phyloP scores from a whole-genome alignment of 2,888 invertebrate genomes.

The Nipponacmea schrenckii region DNA sequence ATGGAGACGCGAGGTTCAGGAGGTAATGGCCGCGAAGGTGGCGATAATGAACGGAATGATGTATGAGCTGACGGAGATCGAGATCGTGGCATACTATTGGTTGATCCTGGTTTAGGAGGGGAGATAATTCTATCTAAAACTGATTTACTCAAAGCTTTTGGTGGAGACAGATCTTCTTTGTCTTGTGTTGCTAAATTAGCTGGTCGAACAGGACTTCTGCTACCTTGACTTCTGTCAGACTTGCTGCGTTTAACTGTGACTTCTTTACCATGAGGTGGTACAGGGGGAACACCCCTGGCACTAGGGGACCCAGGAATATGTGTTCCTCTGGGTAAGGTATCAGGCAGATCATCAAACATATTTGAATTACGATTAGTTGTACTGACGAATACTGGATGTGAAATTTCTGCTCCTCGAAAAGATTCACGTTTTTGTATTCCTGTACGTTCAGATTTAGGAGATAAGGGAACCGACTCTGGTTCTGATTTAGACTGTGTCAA shows the following conservation, averaged over 20 bases:
- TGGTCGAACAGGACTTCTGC: neutral
- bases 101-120: conserved; percentile 22
- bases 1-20: neutral
- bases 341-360: conserved; percentile 41
- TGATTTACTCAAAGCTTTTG: neutral
- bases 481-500: conserved; percentile 18
- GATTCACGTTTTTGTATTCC: conserved; percentile 46
- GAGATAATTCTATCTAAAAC: conserved; percentile 10
- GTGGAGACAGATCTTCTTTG: neutral
- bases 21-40: neutral
- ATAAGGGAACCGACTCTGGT: neutral
- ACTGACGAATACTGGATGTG: conserved; percentile 54
- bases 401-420: conserved; percentile 50
- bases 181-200: neutral
- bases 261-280: conserved; percentile 19
- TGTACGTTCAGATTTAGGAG: conserved; percentile 13
- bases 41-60: conserved; percentile 3
- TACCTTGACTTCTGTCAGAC: conserved; percentile 11
- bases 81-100: neutral
- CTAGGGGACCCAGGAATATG: conserved; percentile 13
- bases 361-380: conserved; percentile 57
- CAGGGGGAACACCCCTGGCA: conserved; percentile 14
- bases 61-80: conserved; percentile 12
- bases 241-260: conserved; percentile 19
- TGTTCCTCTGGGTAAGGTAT: conserved; percentile 30